phyloP scores from a whole-genome alignment of 2,113 vertebrate genomes.

The Cyphomyrus discorhynchus region DNA sequence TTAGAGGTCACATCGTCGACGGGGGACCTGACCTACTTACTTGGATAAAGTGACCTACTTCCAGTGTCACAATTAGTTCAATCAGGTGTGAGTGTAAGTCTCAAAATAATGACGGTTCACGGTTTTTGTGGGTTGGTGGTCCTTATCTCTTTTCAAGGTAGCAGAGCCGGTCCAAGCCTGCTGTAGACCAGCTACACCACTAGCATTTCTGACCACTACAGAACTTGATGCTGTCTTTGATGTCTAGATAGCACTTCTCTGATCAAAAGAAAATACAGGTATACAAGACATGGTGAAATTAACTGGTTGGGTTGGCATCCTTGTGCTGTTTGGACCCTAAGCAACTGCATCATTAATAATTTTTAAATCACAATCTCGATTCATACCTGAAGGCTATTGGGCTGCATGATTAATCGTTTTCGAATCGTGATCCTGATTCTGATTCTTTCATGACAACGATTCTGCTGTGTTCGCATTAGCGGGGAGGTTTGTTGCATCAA shows the following conservation, averaged over 20 bases:
- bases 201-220: not conserved
- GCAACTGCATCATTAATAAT: not conserved
- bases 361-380: not conserved
- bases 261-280: not conserved
- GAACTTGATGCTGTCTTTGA: not conserved
- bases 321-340: not conserved
- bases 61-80: not conserved
- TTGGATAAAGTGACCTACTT: not conserved
- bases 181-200: not conserved
- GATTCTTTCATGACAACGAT: not conserved
- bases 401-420: not conserved
- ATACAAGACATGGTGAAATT: not conserved
- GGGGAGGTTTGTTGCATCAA: not conserved
- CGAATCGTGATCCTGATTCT: not conserved
- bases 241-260: not conserved
- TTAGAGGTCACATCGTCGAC: not conserved
- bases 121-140: not conserved
- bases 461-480: not conserved
- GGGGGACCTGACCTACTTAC: not conserved
- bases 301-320: not conserved
- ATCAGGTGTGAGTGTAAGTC: not conserved
- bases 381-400: not conserved
- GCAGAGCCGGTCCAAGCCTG: not conserved
- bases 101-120: not conserved
- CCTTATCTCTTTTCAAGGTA: not conserved